These are phyloP conservation scores for Lochmaea capreae DNA, from an alignment of 2,888 invertebrate species.

Conservation along the genomic window DNA sequence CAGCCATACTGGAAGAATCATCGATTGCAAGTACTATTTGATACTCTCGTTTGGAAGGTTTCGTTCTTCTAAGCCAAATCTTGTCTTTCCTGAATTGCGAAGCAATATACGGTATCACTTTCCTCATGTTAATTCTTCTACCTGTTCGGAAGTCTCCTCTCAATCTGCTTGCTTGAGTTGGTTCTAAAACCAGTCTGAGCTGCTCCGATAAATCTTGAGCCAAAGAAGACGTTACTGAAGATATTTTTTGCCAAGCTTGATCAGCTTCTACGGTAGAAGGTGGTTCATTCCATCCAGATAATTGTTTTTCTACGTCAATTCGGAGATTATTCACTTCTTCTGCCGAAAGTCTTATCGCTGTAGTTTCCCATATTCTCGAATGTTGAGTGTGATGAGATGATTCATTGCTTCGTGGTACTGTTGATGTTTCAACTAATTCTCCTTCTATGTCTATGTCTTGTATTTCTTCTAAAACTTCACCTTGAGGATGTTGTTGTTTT, in stretches of 20 bases:
- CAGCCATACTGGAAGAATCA: conserved; percentile 93
- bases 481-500: conserved; percentile 65
- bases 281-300: conserved; percentile 67
- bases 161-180: conserved; percentile 90
- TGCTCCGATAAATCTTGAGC: conserved; percentile 93
- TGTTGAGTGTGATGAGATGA: conserved; percentile 81
- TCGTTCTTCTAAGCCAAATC: conserved; percentile 96
- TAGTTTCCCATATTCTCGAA: conserved; percentile 51
- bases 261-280: conserved; percentile 66
- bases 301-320: conserved; percentile 66
- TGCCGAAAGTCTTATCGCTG: conserved; percentile 52
- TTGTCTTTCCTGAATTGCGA: conserved; percentile 99
- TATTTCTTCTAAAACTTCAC: conserved; percentile 59
- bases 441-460: conserved; percentile 79
- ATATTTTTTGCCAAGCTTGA: conserved; percentile 73
- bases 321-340: conserved; percentile 66
- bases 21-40: conserved; percentile 97
- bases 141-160: conserved; percentile 98
- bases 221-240: conserved; percentile 71
- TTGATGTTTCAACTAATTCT: conserved; percentile 75
- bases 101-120: conserved; percentile 98
- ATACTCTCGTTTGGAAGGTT: conserved; percentile 95
- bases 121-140: conserved; percentile 97
- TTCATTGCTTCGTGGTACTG: conserved; percentile 76
- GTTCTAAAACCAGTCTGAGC: conserved; percentile 92